phyloP scores from a whole-genome alignment of 2,797 vertebrate genomes.

The Tamandua tetradactyla region DNA sequence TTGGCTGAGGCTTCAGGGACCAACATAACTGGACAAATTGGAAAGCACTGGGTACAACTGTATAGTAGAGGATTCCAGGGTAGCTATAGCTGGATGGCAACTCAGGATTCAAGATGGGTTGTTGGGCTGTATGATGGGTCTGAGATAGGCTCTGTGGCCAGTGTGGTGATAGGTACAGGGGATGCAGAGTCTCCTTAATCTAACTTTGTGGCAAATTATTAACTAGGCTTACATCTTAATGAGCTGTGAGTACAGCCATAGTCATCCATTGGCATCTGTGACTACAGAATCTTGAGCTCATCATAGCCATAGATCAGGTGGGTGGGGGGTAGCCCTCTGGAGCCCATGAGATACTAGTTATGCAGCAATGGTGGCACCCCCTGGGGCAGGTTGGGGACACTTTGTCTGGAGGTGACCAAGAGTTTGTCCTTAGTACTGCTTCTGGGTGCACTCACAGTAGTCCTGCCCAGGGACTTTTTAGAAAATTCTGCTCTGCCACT shows the following conservation, averaged over 20 bases:
- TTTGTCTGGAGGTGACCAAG: slow-evolving; percentile 88
- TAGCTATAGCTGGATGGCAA: slow-evolving; percentile 95
- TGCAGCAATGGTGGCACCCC: slow-evolving; percentile 93
- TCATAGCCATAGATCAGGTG: too few species aligned
- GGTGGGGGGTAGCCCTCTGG: slow-evolving; percentile 91
- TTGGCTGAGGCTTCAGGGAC: slow-evolving; percentile 93
- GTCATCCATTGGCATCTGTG: slow-evolving; percentile 94
- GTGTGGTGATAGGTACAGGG: slow-evolving; percentile 91
- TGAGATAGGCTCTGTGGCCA: slow-evolving; percentile 91
- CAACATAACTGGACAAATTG: slow-evolving; percentile 95
- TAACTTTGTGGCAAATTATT: slow-evolving; percentile 93
- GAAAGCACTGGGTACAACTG: slow-evolving; percentile 92
- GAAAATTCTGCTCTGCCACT: not conserved
- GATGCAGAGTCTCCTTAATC: slow-evolving; percentile 93
- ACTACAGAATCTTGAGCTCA: slow-evolving; percentile 92
- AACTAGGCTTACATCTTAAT: slow-evolving; percentile 92
- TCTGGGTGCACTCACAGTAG: too few species aligned
- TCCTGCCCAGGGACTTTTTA: not conserved
- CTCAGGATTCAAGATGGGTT: slow-evolving; percentile 91
- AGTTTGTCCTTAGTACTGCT: too few species aligned
- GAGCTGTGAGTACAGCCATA: slow-evolving; percentile 93
- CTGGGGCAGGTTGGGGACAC: slow-evolving; percentile 93
- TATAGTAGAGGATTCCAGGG: slow-evolving; percentile 93
- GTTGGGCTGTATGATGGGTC: slow-evolving; percentile 87
- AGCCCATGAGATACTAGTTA: slow-evolving; percentile 96